Evolutionary conservation across 2,113 vertebrate species (phyloP), one percentile per base, ranked within the genome.

Genomic region (Myodes glareolus): DNA sequence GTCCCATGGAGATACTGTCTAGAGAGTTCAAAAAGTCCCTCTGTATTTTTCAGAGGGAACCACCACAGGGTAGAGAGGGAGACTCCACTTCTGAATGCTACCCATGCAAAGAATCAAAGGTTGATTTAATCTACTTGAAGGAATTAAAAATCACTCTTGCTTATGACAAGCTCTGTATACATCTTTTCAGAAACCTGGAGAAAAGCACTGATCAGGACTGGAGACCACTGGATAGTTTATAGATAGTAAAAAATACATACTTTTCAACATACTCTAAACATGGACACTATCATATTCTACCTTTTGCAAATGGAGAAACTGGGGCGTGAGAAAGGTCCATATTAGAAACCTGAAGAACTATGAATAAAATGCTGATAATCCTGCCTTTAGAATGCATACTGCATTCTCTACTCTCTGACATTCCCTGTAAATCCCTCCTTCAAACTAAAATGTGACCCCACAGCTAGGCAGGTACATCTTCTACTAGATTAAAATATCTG

Each of bases 41-140:
- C 21, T 50, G 39, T 52, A 5, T 7, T 47, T 25, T 1, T 17
- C 73, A 39, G n/a, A 80, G 14, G n/a, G 39, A 96, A 58, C 29
- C 10, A 47, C 8, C 1, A 1, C 27, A 61, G 1, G 7, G 7
- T 33, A 27, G 1, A 67, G 33, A 42, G 33, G 7, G 5, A 47
- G 63, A 77, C 1, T 63, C 70, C 36, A 65, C 21, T 23, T 80
- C 63, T 73, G 16, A 33, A 78, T 29, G 77, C 27, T 78, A 16
- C 3, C 17, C 4, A 21, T 72, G 63, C 50, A 68, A 75, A 68
- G 23, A 76, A 61, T 55, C 58, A 1, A 5, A 82, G 58, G 16
- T n/a, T 39, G 27, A n/a, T 70, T 88, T 58, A 63, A 77, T 45
- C 27, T 10, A 70, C 61, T 91, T 91, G 6, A 63, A 52, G 25